Base-by-base conservation (phyloP, 2,797 vertebrate genomes). In the Halcyon chelicuti region DNA sequence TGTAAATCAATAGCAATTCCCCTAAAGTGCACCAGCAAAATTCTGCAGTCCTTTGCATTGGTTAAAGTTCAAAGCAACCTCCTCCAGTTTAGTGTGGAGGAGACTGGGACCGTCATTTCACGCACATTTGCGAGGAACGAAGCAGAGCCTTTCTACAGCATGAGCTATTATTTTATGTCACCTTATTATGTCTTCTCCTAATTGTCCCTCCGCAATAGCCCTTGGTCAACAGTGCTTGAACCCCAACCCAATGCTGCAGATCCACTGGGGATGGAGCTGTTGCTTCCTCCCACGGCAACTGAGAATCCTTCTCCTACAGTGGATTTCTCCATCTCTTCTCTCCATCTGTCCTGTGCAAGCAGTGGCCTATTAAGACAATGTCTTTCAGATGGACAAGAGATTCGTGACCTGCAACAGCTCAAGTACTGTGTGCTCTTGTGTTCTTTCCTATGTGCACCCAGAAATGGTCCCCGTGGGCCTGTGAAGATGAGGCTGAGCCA, bases 171-270 rank as follows among this genome's bases (percentile, higher is more conserved):
- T 37, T 79, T 79, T 5, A 2, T 29, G n/a, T 26, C 26, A 4
- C 46, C 7, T 55, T 25, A 6, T 55, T 12, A 12, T 0, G 3
- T 20, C 18, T 79, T 58, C 68, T 84, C 49, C 37, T 54, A 1
- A 28, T 39, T 33, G 31, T 54, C 33, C 60, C 31, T 52, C 58
- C 33, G 4, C 47, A 20, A 28, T 10, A 39, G 22, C 65, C 44
- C 42, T 33, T 2, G 0, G 11, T 12, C 1, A 2, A 8, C 8
- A 1, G 11, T 9, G 21, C 55, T 21, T 46, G 33, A 40, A 29
- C 40, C 39, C 60, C 3, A 0, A 14, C 28, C 37, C 1, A 2
- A 1, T 7, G 37, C 47, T 10, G 47, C 23, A 26, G 18, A 25
- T 12, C 60, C n/a, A 1, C 33, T 18, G 42, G 23, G 52, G 52